Evolutionary conservation across 2,888 invertebrate genomes (phyloP).

Genomic region (Euclidia mi): DNA sequence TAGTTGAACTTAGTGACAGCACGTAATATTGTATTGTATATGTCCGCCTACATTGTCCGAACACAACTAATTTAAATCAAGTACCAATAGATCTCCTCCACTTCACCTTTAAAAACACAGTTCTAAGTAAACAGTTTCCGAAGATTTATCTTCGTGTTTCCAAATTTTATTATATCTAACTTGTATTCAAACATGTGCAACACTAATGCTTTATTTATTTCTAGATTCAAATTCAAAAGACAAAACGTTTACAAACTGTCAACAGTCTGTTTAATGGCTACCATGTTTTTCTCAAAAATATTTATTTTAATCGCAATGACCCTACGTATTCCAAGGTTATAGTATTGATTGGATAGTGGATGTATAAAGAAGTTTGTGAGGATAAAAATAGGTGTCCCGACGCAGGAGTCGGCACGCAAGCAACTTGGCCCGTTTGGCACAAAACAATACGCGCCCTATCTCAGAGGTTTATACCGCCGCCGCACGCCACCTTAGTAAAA

Average conservation of each 20-base stretch:
- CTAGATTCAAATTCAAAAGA: conserved; percentile 19
- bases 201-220: conserved; percentile 41
- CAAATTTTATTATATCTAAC: conserved; percentile 28
- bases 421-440: conserved; percentile 58
- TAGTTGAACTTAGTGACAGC: too few species aligned
- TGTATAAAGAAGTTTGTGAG: conserved; percentile 42
- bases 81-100: too few species aligned
- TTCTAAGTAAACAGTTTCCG: conserved; percentile 23
- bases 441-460: conserved; percentile 55
- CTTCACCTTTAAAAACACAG: too few species aligned
- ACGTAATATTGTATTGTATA: too few species aligned
- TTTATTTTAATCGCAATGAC: conserved; percentile 34
- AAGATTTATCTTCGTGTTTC: conserved; percentile 11
- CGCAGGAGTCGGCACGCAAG: conserved; percentile 54
- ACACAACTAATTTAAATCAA: too few species aligned
- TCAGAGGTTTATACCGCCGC: conserved; percentile 48
- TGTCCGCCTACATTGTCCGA: too few species aligned
- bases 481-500: conserved; percentile 60
- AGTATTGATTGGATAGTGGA: conserved; percentile 51
- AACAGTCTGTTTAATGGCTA: conserved; percentile 20
- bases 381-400: conserved; percentile 48
- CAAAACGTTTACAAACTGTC: conserved; percentile 28
- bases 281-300: neutral
- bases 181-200: conserved; percentile 42
- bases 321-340: conserved; percentile 51